A percentile compares a stretch with the other conserved stretches of the same genome.
Evolutionary conservation across 1,140 invertebrate genomes (phyloP).

Genomic region (Papilio dardanus): DNA sequence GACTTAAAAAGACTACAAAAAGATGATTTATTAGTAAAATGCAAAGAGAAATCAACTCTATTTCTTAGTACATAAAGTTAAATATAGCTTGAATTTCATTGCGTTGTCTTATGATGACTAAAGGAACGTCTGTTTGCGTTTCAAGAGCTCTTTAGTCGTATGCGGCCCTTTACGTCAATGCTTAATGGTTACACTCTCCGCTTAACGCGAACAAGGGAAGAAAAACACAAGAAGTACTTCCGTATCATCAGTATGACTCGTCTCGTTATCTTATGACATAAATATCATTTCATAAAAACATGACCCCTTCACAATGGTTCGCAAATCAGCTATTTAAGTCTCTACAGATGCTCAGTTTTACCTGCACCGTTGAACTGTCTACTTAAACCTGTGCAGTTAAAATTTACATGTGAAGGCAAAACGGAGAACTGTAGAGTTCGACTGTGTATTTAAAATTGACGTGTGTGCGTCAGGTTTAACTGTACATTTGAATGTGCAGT

Average conservation of each 20-base stretch:
- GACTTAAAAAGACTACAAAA: slow-evolving; percentile 13
- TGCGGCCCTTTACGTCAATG: slow-evolving; percentile 37
- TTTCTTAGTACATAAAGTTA: neutral
- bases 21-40: slow-evolving; percentile 1
- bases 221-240: slow-evolving; percentile 32
- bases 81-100: neutral
- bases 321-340: no score
- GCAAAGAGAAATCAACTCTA: neutral
- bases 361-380: no score
- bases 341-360: no score
- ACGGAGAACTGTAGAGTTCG: no score
- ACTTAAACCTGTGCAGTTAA: no score
- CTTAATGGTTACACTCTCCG: slow-evolving; percentile 35
- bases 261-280: slow-evolving; percentile 24
- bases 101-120: slow-evolving; percentile 24
- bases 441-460: no score
- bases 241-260: slow-evolving; percentile 5
- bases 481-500: no score
- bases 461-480: no score
- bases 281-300: neutral
- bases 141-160: slow-evolving; percentile 34
- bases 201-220: slow-evolving; percentile 23
- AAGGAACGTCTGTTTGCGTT: slow-evolving; percentile 33
- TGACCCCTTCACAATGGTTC: no score
- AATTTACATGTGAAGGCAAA: no score